Conservation (phyloP, 2,797 vertebrate genomes). For the Sternarchorhynchus goeldii region DNA sequence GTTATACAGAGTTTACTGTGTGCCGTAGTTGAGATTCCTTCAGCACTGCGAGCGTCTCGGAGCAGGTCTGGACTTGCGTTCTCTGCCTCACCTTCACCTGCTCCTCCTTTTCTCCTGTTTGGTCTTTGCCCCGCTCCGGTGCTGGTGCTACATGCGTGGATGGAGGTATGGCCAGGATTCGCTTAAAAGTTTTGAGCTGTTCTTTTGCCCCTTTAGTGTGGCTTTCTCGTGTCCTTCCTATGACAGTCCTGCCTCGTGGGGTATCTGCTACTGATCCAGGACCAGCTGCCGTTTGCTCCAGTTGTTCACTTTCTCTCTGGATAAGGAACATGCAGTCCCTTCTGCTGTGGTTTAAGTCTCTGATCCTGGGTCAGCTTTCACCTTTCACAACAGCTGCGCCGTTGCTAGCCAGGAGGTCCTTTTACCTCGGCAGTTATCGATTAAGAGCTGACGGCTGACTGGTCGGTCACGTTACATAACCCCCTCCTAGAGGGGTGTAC, state of each 20-base stretch:
- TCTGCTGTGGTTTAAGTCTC: neutral
- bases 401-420: neutral
- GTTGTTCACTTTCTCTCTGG: neutral
- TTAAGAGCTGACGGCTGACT: neutral
- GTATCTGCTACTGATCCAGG: neutral
- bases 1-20: constrained; percentile 23
- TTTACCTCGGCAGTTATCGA: neutral
- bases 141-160: constrained; percentile 42
- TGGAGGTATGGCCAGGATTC: constrained; percentile 55
- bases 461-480: neutral
- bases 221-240: neutral
- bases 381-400: neutral
- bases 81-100: constrained; percentile 25
- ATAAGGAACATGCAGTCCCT: neutral
- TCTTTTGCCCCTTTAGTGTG: neutral
- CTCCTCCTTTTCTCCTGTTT: neutral
- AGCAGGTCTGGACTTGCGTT: constrained; percentile 69
- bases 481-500: neutral
- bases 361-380: too few species aligned
- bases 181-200: neutral
- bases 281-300: neutral
- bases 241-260: neutral
- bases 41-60: constrained; percentile 38
- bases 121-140: neutral
- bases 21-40: constrained; percentile 52